Percentiles rank a stretch among this genome's conserved stretches.
phyloP scores from a whole-genome alignment of 2,888 invertebrate genomes.

The Ligdia adustata region DNA sequence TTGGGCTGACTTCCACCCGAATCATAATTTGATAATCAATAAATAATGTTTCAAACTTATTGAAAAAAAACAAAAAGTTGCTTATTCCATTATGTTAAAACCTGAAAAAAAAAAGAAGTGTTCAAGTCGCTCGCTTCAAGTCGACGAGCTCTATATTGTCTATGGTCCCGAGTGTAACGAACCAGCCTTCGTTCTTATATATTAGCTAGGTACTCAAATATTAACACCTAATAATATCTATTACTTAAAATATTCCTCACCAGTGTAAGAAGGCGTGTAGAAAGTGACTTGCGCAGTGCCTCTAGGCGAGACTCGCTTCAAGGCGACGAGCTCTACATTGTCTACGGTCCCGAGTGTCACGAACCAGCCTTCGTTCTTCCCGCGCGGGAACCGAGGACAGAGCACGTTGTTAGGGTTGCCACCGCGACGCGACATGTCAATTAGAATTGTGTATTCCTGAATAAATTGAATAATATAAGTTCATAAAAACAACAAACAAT shows the following conservation, averaged over 20 bases:
- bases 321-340: slow-evolving; percentile 89
- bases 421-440: slow-evolving; percentile 83
- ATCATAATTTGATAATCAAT: no score
- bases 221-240: no score
- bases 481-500: no score
- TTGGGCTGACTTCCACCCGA: no score
- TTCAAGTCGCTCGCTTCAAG: slow-evolving; percentile 92
- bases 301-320: slow-evolving; percentile 88
- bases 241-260: slow-evolving; percentile 43
- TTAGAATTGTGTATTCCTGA: slow-evolving; percentile 87
- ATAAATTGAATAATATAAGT: no score
- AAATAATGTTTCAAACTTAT: no score
- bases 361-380: slow-evolving; percentile 98
- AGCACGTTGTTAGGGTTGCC: slow-evolving; percentile 85
- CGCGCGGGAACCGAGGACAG: slow-evolving; percentile 94
- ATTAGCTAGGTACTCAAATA: no score
- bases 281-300: slow-evolving; percentile 68
- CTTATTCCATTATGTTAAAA: no score
- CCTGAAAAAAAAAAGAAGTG: no score
- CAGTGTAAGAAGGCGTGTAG: slow-evolving; percentile 58
- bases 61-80: no score
- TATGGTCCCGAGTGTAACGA: slow-evolving; percentile 91
- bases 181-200: slow-evolving; percentile 99
- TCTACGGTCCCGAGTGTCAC: slow-evolving; percentile 90
- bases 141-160: slow-evolving; percentile 90